Percentiles rank a stretch among this genome's conserved stretches.
These are phyloP conservation scores for Ailuropoda melanoleuca DNA, from an alignment of 2,113 vertebrate species.

Conservation along the genomic window DNA sequence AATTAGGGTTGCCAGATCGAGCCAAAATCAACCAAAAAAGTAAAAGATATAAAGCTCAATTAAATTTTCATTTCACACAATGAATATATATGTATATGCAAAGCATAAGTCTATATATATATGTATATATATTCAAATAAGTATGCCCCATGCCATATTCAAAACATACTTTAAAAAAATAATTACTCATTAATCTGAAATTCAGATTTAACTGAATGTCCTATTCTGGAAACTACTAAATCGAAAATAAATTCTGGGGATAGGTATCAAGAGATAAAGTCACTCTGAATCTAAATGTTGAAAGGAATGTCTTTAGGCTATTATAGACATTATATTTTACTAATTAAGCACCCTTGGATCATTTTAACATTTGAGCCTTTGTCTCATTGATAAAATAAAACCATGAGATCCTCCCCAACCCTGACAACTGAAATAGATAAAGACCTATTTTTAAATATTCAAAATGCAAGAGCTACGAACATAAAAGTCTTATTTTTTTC, in stretches of 20 bases:
- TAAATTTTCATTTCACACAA: neutral
- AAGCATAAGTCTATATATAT: neutral
- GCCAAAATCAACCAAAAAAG: neutral
- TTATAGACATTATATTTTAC: neutral
- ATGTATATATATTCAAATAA: neutral
- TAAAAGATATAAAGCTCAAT: neutral
- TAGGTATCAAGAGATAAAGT: neutral
- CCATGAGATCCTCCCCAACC: accelerated
- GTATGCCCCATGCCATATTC: neutral
- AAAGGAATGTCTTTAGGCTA: neutral
- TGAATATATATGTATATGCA: neutral
- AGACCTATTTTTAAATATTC: neutral
- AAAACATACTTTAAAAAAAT: neutral
- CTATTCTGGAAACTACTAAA: neutral
- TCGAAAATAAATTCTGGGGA: neutral
- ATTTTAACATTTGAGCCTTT: neutral
- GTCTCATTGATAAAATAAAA: neutral
- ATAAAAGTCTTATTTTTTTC: neutral
- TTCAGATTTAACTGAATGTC: neutral
- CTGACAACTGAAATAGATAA: neutral
- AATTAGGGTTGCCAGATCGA: neutral
- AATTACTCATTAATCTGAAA: neutral
- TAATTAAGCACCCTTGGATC: neutral
- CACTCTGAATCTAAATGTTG: neutral
- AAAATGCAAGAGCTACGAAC: neutral